Evolutionary conservation across 2,113 vertebrate genomes (phyloP).

Genomic region (Microtus montanus): DNA sequence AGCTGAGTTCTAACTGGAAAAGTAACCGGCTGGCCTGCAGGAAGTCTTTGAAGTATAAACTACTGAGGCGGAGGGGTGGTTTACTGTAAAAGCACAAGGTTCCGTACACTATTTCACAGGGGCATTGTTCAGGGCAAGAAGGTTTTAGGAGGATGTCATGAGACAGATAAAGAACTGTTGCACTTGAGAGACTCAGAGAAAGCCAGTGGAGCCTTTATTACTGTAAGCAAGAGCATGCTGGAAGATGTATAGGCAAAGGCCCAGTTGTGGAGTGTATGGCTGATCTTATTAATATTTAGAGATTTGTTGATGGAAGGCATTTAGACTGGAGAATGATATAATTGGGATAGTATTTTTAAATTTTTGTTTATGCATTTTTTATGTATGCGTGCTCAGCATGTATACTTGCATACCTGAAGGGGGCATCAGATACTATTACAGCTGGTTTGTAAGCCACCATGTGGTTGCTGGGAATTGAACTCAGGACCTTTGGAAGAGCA

Average conservation of each 20-base stretch:
- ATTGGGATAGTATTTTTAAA: not conserved
- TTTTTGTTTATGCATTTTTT: too few relatives aligned
- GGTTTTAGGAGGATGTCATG: not conserved
- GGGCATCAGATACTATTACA: too few relatives aligned
- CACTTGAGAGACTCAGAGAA: conserved; percentile 4
- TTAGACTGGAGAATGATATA: conserved; percentile 3
- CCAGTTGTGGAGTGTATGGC: not conserved
- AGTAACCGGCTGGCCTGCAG: not conserved
- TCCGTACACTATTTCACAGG: not conserved
- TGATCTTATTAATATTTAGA: not conserved
- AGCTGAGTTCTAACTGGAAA: not conserved
- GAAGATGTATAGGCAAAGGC: not conserved
- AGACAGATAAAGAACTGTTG: not conserved
- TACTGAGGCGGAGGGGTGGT: not conserved
- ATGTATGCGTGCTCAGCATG: too few relatives aligned
- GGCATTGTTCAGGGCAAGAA: not conserved
- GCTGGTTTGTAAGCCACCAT: too few relatives aligned
- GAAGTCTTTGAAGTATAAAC: not conserved
- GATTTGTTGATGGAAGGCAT: not conserved
- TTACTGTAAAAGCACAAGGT: conserved; percentile 4
- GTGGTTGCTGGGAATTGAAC: too few relatives aligned
- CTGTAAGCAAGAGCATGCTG: not conserved
- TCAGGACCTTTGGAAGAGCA: too few relatives aligned
- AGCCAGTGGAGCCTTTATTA: not conserved
- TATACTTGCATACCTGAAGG: too few relatives aligned